These are phyloP conservation scores for Eubasilissa regina DNA, from an alignment of 1,140 invertebrate species.

Conservation along the genomic window DNA sequence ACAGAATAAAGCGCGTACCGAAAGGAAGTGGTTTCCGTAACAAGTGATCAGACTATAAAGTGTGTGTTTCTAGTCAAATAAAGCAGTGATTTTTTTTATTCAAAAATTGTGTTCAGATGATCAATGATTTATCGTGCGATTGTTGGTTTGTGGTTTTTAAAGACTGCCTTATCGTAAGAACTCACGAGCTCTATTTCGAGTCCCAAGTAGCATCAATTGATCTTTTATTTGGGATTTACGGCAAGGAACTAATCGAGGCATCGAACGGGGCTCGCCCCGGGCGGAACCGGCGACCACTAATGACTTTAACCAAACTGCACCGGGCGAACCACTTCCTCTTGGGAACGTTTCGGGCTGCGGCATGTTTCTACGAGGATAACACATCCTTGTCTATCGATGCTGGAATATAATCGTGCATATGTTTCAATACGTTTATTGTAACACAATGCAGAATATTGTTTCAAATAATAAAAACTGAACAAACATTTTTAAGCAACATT, in stretches of 20 bases:
- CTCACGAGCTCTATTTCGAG: background rate
- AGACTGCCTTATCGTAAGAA: background rate
- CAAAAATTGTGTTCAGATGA: background rate
- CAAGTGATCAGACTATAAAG: background rate
- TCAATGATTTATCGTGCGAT: background rate
- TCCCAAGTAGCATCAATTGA: background rate
- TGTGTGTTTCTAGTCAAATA: background rate
- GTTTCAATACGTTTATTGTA: too few relatives aligned
- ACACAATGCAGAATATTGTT: too few relatives aligned
- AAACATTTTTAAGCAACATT: too few relatives aligned
- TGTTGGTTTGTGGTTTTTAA: background rate
- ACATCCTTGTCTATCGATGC: too few relatives aligned
- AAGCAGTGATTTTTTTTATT: background rate
- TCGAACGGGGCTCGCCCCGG: background rate
- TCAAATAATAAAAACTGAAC: too few relatives aligned
- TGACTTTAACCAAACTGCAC: background rate
- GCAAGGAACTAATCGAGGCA: conserved; percentile 5
- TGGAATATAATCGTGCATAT: too few relatives aligned
- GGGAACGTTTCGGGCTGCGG: too few relatives aligned
- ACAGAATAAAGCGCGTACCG: background rate
- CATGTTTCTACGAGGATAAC: too few relatives aligned
- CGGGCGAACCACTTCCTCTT: too few relatives aligned
- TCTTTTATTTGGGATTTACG: background rate
- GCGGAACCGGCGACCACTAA: conserved; percentile 12
- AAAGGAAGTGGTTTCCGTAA: background rate